Base-by-base conservation (phyloP, 2,797 vertebrate genomes). In the Chiloscyllium punctatum region DNA sequence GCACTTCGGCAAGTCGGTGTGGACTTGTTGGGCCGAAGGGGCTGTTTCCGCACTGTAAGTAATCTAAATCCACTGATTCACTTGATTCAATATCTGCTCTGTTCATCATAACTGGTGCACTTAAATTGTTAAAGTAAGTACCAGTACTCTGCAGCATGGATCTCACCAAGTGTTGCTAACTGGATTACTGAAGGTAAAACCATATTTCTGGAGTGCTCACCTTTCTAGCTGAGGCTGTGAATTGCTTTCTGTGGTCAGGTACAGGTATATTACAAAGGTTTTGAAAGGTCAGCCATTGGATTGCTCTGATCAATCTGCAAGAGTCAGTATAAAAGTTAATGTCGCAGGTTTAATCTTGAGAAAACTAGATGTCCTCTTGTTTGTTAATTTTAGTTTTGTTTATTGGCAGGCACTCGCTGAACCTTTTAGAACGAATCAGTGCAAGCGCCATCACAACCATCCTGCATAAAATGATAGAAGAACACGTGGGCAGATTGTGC, bases 401-500 rank as follows among this genome's bases (percentile, higher is more conserved):
- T 77, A 53, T 74, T 95, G 51, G 48, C n/a, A 99, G 99, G 0
- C 98, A 97, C 79, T 98, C 96, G 79, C 98, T 99, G 96, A 98
- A 98, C 96, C 97, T 99, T 96, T 97, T 99, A 97, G 99, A 99
- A 97, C 97, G 98, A 94, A 98, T 99, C 96, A 99, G 99, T 15
- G 98, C 98, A 0, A 98, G 99, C 4, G 98, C 99, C 0, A 98
- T 99, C 96, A 99, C 99, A 42, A 98, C 97, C 97, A 99, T 99
- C 96, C 96, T 99, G 95, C 99, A 99, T 98, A 97, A 97, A 95
- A 98, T 99, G 97, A 99, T 99, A 0, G 98, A 99, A 97, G 98
- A 99, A 97, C 97, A 98, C 57, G 99, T 99, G 98, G 99, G 99
- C 97, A 98, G 98, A 96, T 97, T 98, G 23, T 99, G 99, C 97